Conservation (phyloP, 2,888 invertebrate species). For the Polietes domitor region DNA sequence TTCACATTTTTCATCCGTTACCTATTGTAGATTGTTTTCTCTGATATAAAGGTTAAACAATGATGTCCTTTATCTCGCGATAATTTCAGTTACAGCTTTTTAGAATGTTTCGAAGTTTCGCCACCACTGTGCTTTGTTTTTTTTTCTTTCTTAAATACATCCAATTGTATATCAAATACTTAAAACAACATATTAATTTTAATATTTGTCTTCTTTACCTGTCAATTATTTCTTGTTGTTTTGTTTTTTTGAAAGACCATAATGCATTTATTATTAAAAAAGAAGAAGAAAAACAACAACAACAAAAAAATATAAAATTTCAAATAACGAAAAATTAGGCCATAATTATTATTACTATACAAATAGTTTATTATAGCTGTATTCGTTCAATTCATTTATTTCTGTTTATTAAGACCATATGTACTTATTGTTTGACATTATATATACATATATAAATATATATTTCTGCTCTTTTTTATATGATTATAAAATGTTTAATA, state of each 20-base stretch:
- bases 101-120: background rate
- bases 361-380: conserved; percentile 37
- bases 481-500: background rate
- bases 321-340: conserved; percentile 26
- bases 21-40: no score
- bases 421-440: conserved; percentile 1
- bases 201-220: conserved; percentile 11
- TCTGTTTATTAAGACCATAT: background rate
- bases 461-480: background rate
- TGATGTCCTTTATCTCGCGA: no score
- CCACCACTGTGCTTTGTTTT: conserved; percentile 1
- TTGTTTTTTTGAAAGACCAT: conserved; percentile 12
- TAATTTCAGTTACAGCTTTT: no score
- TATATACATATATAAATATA: background rate
- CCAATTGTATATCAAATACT: background rate
- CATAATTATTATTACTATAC: conserved; percentile 27
- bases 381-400: conserved; percentile 8
- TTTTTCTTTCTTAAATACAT: background rate
- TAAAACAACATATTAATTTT: background rate
- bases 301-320: conserved; percentile 3
- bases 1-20: no score
- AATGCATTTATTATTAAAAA: conserved; percentile 44
- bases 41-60: no score
- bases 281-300: background rate
- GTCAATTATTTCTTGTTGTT: conserved; percentile 28